phyloP scores from a whole-genome alignment of 2,888 invertebrate genomes.

The Oscheius sp. region DNA sequence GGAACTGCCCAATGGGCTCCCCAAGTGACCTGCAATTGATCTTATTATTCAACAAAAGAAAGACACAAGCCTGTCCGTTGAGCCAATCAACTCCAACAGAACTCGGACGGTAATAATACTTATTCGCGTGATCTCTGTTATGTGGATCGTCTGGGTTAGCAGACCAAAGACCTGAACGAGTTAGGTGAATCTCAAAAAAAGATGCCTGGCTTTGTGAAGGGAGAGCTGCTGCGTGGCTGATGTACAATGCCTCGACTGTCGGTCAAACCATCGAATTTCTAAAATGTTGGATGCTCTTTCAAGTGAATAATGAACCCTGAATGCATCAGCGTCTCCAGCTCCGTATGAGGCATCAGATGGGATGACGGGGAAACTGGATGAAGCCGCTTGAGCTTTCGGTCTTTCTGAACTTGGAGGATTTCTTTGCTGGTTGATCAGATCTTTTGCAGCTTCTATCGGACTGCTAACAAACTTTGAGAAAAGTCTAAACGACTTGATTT shows the following conservation, averaged over 20 bases:
- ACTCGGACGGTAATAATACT: slow-evolving; percentile 57
- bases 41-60: not conserved
- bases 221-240: slow-evolving; percentile 43
- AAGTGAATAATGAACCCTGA: not conserved
- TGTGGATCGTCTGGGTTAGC: slow-evolving; percentile 65
- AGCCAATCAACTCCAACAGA: slow-evolving; percentile 62
- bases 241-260: slow-evolving; percentile 50
- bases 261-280: slow-evolving; percentile 45
- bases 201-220: slow-evolving; percentile 57
- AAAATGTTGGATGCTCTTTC: no score
- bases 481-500: not conserved
- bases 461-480: not conserved
- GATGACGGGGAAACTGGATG: slow-evolving; percentile 36
- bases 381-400: not conserved
- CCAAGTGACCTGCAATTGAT: slow-evolving; percentile 27
- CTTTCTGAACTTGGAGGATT: no score
- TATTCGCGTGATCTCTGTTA: slow-evolving; percentile 63
- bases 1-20: slow-evolving; percentile 65
- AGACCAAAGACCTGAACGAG: slow-evolving; percentile 63
- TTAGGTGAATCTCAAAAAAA: no score
- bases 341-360: slow-evolving; percentile 42
- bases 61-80: slow-evolving; percentile 50
- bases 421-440: not conserved
- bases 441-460: not conserved
- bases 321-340: slow-evolving; percentile 26